Evolutionary conservation across 2,888 invertebrate species (phyloP), one percentile per base, ranked within the genome.

Genomic region (Lepeophtheirus nordmannii): DNA sequence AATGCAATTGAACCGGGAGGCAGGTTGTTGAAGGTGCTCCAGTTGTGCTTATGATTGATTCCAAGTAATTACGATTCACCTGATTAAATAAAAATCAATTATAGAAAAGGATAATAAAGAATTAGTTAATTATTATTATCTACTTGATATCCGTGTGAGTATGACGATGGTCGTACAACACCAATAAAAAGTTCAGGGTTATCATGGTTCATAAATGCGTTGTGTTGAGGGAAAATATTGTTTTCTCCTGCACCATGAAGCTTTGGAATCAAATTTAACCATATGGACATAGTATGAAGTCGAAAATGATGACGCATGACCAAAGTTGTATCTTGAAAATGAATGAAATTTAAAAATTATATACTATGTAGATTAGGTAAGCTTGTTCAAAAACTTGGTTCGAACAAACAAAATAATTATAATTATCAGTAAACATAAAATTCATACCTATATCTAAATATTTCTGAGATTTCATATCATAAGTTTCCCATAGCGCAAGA

Each of bases 191-290:
- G 73, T 1, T 73, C 71, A 37, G 71, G 71, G 68, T 77, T 74
- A 67, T 74, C 72, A 59, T 74, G 73, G 69, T 76, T 72, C 39
- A 73, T 70, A 10, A 78, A 72, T 30, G 75, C 71, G 69, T 77
- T 76, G 63, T 74, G 73, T n/a, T 71, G 68, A 1, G 60, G 46
- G 53, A 68, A 68, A 56, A 68, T 68, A 46, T 68, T 68, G 38
- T 68, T 67, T 9, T 69, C 72, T 53, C 74, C 74, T 22, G 72
- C 71, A 46, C 71, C 69, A 70, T 77, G 75, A 53, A 77, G 72
- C 68, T 76, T 75, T 30, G 77, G 77, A 58, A 77, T 73, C 1
- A 77, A 72, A 40, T 77, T 74, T 17, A 76, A 68, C 77, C 77
- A 77, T n/a, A 76, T 72, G 1, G 77, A 76, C 62, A 77, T 71